Evolutionary conservation across 2,888 invertebrate genomes (phyloP), one percentile per base, ranked within the genome.

Genomic region (Pocota personata): DNA sequence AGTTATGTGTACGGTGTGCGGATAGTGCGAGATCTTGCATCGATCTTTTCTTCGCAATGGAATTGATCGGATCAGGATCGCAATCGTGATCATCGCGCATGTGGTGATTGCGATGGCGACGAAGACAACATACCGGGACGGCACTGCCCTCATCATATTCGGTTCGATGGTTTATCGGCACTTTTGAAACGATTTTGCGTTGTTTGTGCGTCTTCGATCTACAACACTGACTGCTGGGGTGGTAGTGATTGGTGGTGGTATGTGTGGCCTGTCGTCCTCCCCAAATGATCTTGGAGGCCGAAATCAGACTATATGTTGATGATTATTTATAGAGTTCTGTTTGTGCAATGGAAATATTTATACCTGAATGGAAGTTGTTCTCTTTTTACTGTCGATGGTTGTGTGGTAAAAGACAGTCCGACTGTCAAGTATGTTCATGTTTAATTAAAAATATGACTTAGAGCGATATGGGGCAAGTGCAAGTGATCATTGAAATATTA

Each of bases 121-220:
- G 77, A 82, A 75, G 72, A 82, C 82, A 82, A 87, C 83, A 80
- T 84, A 87, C 79, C 67, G 72, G 67, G 75, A 86, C 79, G 86
- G 82, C 86, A 82, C 86, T 82, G 86, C 86, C 86, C 86, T 86
- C 86, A 82, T 86, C 86, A 86, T 86, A 86, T 86, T 82, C 86
- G 67, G 82, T 86, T 86, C 86, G 86, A 86, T 86, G 86, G 87
- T 82, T 87, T 82, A 87, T 87, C 87, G 87, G 87, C 87, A 82
- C 87, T 73, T 87, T 87, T 82, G 87, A 87, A 87, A 82, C 69
- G 82, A 78, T 77, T 78, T 78, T 73, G 82, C 77, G 73, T 76
- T 75, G 46, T 32, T 37, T 67, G 73, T 72, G 80, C 80, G 66
- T 71, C 43, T 46, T 35, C 1, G 10, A 37, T 12, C 27, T n/a